Base-by-base conservation (phyloP, 2,113 vertebrate genomes). In the Syrrhaptes paradoxus region DNA sequence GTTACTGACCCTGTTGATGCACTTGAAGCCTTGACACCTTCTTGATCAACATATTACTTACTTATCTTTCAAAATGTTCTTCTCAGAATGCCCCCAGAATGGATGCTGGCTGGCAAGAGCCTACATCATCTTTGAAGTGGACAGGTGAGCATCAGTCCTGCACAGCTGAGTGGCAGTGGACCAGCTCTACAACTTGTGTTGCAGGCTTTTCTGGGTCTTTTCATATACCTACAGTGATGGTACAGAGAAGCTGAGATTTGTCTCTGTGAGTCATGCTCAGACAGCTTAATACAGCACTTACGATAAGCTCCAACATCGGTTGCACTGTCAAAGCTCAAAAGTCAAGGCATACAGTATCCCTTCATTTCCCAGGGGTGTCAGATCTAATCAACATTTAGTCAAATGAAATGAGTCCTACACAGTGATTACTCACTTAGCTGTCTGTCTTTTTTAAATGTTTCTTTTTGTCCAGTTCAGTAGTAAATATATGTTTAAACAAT, bases 1-100 rank as follows among this genome's bases (percentile, higher is more conserved):
- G 16, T 58, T 78, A 17, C 13, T 74, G 63, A 54, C 7, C 17
- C 7, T 52, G 25, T 21, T 65, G 32, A 18, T 45, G 6, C 4
- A 7, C 34, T 38, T 63, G 41, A 65, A 51, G 20, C 17, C 7
- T 85, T 70, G 49, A 28, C 8, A 32, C 10, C 6, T 71, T 43
- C 41, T 76, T 18, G 4, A 15, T 31, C 32, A 36, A 0, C 0
- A 21, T 34, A 28, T 4, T 67, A 2, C n/a, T 83, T n/a, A 51
- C 2, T 65, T 38, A 15, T 25, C 16, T 72, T 71, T 34, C 41
- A 43, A 76, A 29, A 54, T 4, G 4, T 45, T 26, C 13, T 52
- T 72, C 49, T 71, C 36, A 43, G 36, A 58, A 74, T 11, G 15
- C 1, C 13, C 17, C 43, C 24, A 54, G 28, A 26, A 43, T 19